Conservation (phyloP, 2,888 invertebrate species). For the Troilus luridus region DNA sequence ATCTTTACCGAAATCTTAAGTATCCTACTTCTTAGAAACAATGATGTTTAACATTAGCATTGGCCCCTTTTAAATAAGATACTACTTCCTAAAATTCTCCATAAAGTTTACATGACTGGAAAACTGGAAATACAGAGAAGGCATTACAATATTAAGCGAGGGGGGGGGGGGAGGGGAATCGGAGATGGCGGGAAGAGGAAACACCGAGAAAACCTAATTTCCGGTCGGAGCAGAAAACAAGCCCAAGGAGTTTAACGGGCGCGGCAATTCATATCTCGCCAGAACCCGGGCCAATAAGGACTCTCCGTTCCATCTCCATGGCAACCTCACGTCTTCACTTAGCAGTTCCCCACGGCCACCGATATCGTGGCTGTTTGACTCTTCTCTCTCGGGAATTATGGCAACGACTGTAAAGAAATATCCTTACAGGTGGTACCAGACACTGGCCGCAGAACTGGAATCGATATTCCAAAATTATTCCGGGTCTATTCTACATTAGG, state of each 20-base stretch:
- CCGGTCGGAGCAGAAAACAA: conserved; percentile 45
- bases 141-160: not conserved
- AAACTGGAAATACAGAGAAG: conserved; percentile 10
- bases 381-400: not conserved
- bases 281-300: conserved; percentile 29
- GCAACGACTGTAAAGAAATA: not conserved
- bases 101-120: conserved; percentile 33
- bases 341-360: not conserved
- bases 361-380: not conserved
- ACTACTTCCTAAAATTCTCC: conserved; percentile 2
- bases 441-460: not conserved
- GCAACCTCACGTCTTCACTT: conserved; percentile 39
- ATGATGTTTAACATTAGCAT: not conserved
- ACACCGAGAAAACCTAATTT: conserved; percentile 47
- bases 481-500: too few species aligned
- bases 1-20: not conserved
- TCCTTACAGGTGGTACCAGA: too few species aligned
- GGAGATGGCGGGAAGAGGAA: conserved; percentile 2
- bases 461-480: too few species aligned
- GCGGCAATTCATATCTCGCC: conserved; percentile 13
- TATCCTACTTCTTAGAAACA: not conserved
- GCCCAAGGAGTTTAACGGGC: conserved; percentile 41
- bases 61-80: not conserved
- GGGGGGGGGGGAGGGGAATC: not conserved
- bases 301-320: not conserved